Conservation (phyloP, 2,113 vertebrate species). For the Bubo blakistoni region DNA sequence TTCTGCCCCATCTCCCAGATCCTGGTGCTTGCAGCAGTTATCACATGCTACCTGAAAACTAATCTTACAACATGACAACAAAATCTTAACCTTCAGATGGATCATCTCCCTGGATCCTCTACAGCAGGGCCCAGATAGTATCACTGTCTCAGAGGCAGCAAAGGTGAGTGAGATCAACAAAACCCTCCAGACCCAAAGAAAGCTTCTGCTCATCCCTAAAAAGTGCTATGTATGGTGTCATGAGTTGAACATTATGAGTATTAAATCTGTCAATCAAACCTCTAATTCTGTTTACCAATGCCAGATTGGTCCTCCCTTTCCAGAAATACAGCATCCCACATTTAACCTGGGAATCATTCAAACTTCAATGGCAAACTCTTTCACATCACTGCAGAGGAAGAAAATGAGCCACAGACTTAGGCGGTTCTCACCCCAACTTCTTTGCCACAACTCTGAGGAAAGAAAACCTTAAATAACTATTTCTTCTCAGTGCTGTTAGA, state of each 20-base stretch:
- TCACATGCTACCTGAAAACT: neutral
- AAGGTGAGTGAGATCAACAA: neutral
- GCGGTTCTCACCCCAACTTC: neutral
- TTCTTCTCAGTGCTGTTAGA: neutral
- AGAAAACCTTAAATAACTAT: neutral
- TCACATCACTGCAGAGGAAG: neutral
- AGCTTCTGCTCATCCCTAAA: neutral
- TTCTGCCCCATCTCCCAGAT: neutral
- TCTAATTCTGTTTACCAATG: neutral
- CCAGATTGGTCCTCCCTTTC: neutral
- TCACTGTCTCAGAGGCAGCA: neutral
- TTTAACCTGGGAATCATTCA: neutral
- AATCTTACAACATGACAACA: neutral
- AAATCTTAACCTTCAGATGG: neutral
- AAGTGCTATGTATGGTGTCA: neutral
- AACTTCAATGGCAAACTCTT: neutral
- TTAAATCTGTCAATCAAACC: neutral
- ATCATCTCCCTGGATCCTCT: neutral
- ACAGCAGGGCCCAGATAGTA: neutral
- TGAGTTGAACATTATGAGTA: neutral
- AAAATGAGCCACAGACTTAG: neutral
- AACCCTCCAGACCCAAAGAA: neutral
- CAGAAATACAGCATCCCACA: fast-evolving
- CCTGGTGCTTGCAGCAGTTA: neutral
- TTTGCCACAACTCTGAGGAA: neutral